Conservation (phyloP, 1,140 invertebrate genomes). For the Solenopsis fugax region DNA sequence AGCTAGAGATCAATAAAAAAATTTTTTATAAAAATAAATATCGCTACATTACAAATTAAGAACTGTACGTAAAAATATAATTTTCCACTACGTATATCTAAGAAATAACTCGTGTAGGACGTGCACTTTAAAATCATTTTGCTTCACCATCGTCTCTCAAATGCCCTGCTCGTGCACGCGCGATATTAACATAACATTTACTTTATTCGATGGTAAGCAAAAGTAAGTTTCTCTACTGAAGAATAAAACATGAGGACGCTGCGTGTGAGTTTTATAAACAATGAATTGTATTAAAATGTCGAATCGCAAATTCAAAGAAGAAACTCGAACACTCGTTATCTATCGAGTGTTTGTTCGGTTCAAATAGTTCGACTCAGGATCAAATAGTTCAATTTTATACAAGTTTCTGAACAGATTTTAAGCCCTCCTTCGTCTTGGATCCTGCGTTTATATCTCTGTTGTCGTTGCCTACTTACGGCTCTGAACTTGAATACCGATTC, state of each 20-base stretch:
- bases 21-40: neutral
- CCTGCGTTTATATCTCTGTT: no score
- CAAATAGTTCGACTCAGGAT: neutral
- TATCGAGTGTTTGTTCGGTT: conserved; percentile 19
- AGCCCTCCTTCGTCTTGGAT: neutral
- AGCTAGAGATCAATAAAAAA: neutral
- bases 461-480: no score
- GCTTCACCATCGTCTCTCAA: conserved; percentile 24
- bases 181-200: conserved; percentile 57
- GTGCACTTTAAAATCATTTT: conserved; percentile 41
- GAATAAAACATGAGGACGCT: conserved; percentile 57
- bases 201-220: conserved; percentile 36
- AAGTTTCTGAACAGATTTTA: conserved; percentile 1
- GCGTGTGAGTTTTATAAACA: conserved; percentile 46
- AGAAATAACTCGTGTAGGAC: neutral
- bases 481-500: neutral
- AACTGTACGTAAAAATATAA: neutral
- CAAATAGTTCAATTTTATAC: conserved; percentile 14
- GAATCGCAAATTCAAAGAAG: conserved; percentile 4
- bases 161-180: conserved; percentile 10
- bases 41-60: neutral
- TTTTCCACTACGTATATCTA: neutral
- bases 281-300: conserved; percentile 53
- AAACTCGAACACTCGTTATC: neutral
- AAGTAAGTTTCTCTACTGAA: conserved; percentile 21